Evolutionary conservation across 2,797 vertebrate species (phyloP), one percentile per base, ranked within the genome.

Genomic region (Esox masquinongy): DNA sequence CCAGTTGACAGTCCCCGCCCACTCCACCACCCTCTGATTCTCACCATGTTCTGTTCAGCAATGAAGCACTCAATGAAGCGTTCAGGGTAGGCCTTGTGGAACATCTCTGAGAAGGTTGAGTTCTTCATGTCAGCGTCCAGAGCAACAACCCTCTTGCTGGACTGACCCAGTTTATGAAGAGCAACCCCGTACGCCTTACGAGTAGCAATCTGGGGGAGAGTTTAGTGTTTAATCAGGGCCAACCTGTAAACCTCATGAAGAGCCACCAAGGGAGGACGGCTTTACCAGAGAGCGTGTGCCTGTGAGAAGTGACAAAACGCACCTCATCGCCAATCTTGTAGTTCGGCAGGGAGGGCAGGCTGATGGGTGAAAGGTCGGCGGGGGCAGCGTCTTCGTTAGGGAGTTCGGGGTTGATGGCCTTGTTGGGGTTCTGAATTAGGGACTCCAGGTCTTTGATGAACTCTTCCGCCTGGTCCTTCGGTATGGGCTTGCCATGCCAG

Each of bases 11-110:
- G 1, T n/a, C 15, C 5, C 14, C 0, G 26, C 29, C 26, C 16
- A 12, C 53, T 39, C 59, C 19, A 39, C 11, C 26, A 14, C 9
- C 43, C 9, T 5, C 11, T 1, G 9, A 36, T 51, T 4, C 88
- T 72, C 59, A 94, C 93, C 93, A 95, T 93, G 83, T 94, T 95
- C 84, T 94, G 95, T 50, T 97, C 95, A 12, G 96, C 96, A n/a
- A 96, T 95, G 79, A 95, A 96, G 77, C 96, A 97, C 82, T 98
- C 95, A 0, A 97, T 93, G 84, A 91, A 98, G 51, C 95, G 95
- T 0, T 97, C 95, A 0, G 96, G 95, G 71, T 95, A 92, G 6
- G 93, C 92, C 61, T 95, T 96, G 86, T 89, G 95, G 86, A 98
- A 97, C 26, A 89, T 88, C 0, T 96, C 95, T 0, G 95, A 91